These are phyloP conservation scores for Clangula hyemalis DNA, from an alignment of 2,797 vertebrate genomes.

Conservation along the genomic window DNA sequence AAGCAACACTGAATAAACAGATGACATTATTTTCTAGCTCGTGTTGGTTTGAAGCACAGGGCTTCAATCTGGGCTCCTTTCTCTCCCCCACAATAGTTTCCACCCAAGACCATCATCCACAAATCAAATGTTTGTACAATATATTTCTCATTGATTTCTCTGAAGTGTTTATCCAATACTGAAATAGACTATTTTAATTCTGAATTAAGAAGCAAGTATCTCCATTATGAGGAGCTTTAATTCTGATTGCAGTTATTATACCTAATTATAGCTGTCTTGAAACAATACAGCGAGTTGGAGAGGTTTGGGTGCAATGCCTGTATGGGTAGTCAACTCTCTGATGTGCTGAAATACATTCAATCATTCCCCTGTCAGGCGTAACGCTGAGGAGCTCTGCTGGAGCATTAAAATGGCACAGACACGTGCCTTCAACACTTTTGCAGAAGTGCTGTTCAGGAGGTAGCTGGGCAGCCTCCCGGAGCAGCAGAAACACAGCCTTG, in stretches of 20 bases:
- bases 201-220: background rate
- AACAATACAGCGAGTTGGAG: background rate
- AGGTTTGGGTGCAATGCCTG: background rate
- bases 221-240: background rate
- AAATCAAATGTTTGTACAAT: background rate
- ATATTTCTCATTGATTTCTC: constrained; percentile 12
- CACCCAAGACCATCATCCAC: background rate
- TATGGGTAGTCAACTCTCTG: background rate
- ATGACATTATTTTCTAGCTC: constrained; percentile 6
- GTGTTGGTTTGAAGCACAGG: background rate
- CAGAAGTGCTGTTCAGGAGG: background rate
- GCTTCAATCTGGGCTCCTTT: background rate
- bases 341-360: background rate
- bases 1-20: background rate
- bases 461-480: fast-evolving
- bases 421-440: background rate
- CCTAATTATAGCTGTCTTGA: background rate
- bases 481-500: background rate
- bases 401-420: background rate
- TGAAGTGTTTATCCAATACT: constrained; percentile 25
- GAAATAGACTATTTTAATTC: constrained; percentile 1
- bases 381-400: background rate
- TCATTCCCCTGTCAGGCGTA: background rate
- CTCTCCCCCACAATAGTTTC: background rate
- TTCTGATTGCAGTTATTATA: background rate